Evolutionary conservation across 2,113 vertebrate genomes (phyloP).

Genomic region (Myocastor coypus): DNA sequence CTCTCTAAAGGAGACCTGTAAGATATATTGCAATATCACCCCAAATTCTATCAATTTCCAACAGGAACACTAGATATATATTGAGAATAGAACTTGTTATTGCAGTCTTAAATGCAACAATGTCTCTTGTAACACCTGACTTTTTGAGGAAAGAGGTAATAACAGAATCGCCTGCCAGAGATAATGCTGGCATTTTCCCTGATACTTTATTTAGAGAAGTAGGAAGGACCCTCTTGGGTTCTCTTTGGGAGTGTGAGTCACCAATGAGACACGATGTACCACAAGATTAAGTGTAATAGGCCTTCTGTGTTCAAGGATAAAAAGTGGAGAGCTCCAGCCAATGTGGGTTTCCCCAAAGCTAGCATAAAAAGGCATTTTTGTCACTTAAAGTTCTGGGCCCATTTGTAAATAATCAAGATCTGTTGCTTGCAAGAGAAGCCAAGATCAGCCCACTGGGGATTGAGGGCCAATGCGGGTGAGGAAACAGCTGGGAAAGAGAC

Average conservation of each 20-base stretch:
- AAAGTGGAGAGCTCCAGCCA: background rate
- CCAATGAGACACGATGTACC: background rate
- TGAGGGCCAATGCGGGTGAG: background rate
- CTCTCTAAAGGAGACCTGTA: background rate
- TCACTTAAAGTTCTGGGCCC: constrained; percentile 41
- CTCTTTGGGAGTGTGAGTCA: constrained; percentile 48
- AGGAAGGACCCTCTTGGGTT: background rate
- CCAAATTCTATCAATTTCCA: background rate
- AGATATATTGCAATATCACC: background rate
- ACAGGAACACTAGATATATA: background rate
- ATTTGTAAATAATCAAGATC: constrained; percentile 48
- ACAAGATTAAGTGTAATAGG: constrained; percentile 20
- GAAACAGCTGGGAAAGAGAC: background rate
- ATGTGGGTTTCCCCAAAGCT: constrained; percentile 29
- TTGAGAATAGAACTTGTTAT: background rate
- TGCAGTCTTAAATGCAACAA: background rate
- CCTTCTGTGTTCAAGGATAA: constrained; percentile 57
- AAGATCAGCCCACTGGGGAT: background rate
- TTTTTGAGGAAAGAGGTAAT: background rate
- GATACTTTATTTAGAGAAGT: constrained; percentile 25
- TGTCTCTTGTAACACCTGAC: background rate
- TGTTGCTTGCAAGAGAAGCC: constrained; percentile 35
- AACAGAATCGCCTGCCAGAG: background rate
- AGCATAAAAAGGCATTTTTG: background rate
- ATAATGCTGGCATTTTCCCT: background rate